phyloP scores from a whole-genome alignment of 2,113 vertebrate species.

The Vombatus ursinus region DNA sequence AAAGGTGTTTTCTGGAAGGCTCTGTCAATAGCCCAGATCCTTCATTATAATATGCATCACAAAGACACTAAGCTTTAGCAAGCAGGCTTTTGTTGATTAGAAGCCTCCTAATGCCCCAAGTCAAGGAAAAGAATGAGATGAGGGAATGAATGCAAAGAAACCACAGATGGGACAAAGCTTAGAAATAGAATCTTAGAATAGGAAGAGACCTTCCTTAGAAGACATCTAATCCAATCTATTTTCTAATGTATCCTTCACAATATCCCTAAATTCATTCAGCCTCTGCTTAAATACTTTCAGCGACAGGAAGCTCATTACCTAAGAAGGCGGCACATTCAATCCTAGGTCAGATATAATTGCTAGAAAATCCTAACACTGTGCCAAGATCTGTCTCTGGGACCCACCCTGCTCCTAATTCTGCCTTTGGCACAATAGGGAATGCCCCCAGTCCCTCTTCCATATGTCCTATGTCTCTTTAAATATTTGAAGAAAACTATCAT shows the following conservation, averaged over 20 bases:
- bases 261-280: not conserved
- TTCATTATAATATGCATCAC: not conserved
- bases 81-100: not conserved
- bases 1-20: not conserved
- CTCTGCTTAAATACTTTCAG: not conserved
- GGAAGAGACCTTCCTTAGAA: not conserved
- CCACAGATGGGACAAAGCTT: not conserved
- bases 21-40: not conserved
- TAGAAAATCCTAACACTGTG: no score
- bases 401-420: conserved; percentile 5
- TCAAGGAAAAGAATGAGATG: not conserved
- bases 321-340: not conserved
- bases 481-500: no score
- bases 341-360: not conserved
- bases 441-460: no score
- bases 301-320: not conserved
- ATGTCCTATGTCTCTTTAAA: no score
- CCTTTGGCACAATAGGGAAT: not conserved
- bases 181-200: not conserved
- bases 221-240: not conserved
- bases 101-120: not conserved
- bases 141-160: not conserved
- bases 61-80: not conserved
- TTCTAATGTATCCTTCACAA: not conserved
- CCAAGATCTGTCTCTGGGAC: no score